Evolutionary conservation across 2,797 vertebrate species (phyloP), one percentile per base, ranked within the genome.

Genomic region (Xiphophorus birchmanni): DNA sequence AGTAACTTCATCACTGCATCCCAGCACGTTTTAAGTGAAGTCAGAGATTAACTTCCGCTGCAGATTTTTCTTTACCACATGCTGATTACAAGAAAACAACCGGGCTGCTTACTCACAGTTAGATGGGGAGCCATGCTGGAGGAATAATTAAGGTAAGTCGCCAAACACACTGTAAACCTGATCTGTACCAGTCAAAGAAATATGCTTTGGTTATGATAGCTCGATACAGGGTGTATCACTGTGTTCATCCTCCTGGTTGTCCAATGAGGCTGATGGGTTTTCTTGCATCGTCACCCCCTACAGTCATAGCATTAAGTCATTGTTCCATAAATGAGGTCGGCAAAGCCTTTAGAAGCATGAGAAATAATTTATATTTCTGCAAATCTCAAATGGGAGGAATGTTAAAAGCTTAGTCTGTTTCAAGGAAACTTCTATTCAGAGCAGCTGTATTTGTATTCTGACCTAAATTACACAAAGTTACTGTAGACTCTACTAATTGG

Each of bases 141-240:
- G 69, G 69, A 13, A 12, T 84, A 69, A 84, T 71, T 76, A 72
- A 80, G 92, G 93, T 94, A 83, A 88, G 91, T 26, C 52, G 23
- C 77, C 6, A 13, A 17, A 1, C 7, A 26, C 12, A 21, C 37
- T 23, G 21, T 42, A 69, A 26, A 69, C 5, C 23, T 23, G 5
- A 18, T 29, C 69, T 29, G 26, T 58, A 18, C 23, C 6, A 67
- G 11, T 75, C 0, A 78, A 52, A 42, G 32, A 13, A 73, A 32
- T 32, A 32, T 69, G 26, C 8, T 26, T 45, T 71, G 5, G 10
- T 26, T 2, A 5, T 21, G 63, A 11, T 65, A 1, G 17, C 18
- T 15, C 40, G 12, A 69, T 15, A 69, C 21, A 42, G 8, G 3
- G 9, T 18, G 6, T 18, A 73, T 48, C 15, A 35, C 45, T 48